These are phyloP conservation scores for Trissoscelio sp. DNA, from an alignment of 2,888 invertebrate genomes.

Conservation along the genomic window DNA sequence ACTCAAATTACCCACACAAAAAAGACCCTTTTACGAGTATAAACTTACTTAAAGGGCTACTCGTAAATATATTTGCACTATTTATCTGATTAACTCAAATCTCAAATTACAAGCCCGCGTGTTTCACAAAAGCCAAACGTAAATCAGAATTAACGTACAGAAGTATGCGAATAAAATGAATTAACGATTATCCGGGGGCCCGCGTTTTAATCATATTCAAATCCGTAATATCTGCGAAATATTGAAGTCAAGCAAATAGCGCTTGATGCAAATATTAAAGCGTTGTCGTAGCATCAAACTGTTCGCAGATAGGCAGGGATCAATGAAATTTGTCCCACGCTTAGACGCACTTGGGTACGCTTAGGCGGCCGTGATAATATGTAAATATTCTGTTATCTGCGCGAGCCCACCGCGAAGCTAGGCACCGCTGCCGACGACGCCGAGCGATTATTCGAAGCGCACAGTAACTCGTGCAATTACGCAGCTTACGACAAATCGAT, in stretches of 20 bases:
- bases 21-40: slow-evolving; percentile 35
- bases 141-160: too few species aligned
- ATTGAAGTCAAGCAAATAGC: slow-evolving; percentile 54
- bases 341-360: slow-evolving; percentile 69
- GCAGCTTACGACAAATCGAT: slow-evolving; percentile 82
- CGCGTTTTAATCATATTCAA: slow-evolving; percentile 49
- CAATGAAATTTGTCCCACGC: slow-evolving; percentile 68
- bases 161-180: too few species aligned
- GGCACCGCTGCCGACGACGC: slow-evolving; percentile 65
- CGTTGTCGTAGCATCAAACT: slow-evolving; percentile 40
- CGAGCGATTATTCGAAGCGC: slow-evolving; percentile 80
- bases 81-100: slow-evolving; percentile 8
- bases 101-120: not conserved
- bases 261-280: slow-evolving; percentile 58
- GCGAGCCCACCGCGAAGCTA: slow-evolving; percentile 57
- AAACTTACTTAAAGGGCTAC: not conserved
- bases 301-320: slow-evolving; percentile 58
- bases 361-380: slow-evolving; percentile 79
- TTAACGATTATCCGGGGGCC: slow-evolving; percentile 31
- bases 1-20: slow-evolving; percentile 47
- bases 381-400: slow-evolving; percentile 83
- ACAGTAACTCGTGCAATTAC: slow-evolving; percentile 82
- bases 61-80: slow-evolving; percentile 12
- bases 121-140: too few species aligned
- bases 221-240: slow-evolving; percentile 54